These are phyloP conservation scores for Echinops telfairi DNA, from an alignment of 2,113 vertebrate species.

Conservation along the genomic window DNA sequence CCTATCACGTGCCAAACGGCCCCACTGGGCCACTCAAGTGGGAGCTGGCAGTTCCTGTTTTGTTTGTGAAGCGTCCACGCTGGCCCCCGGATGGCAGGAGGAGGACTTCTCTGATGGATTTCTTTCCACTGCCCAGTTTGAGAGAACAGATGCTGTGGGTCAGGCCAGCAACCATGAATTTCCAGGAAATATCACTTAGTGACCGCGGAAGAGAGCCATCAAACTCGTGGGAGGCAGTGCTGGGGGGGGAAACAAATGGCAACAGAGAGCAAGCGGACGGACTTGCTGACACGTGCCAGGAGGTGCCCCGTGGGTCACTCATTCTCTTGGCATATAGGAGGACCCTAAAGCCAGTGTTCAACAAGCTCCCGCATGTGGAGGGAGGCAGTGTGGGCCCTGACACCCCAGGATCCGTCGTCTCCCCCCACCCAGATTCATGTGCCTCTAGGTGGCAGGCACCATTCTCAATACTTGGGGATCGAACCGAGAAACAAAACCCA, in stretches of 20 bases:
- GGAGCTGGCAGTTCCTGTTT: slow-evolving; percentile 23
- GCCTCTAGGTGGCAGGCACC: fast-evolving
- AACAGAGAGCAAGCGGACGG: not conserved
- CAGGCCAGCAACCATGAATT: slow-evolving; percentile 64
- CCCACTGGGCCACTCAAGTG: not conserved
- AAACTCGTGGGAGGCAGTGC: slow-evolving; percentile 73
- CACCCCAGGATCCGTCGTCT: not conserved
- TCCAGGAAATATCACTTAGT: slow-evolving; percentile 65
- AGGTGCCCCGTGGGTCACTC: slow-evolving; percentile 75
- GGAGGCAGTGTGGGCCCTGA: slow-evolving; percentile 61
- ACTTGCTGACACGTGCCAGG: slow-evolving; percentile 66
- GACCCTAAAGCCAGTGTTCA: slow-evolving; percentile 24
- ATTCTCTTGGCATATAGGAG: slow-evolving; percentile 40
- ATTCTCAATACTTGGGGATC: fast-evolving
- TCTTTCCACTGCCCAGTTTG: slow-evolving; percentile 54
- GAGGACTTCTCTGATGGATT: slow-evolving; percentile 54
- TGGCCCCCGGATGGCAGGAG: not conserved
- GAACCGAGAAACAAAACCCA: not conserved
- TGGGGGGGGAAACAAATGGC: slow-evolving; percentile 73
- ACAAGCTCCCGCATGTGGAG: not conserved
- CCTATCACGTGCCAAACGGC: not conserved
- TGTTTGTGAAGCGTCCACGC: not conserved
- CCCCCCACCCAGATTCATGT: not conserved
- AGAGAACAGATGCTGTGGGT: slow-evolving; percentile 72
- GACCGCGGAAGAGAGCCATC: slow-evolving; percentile 77